These are phyloP conservation scores for Hololepta plana DNA, from an alignment of 2,888 invertebrate species.

Conservation along the genomic window DNA sequence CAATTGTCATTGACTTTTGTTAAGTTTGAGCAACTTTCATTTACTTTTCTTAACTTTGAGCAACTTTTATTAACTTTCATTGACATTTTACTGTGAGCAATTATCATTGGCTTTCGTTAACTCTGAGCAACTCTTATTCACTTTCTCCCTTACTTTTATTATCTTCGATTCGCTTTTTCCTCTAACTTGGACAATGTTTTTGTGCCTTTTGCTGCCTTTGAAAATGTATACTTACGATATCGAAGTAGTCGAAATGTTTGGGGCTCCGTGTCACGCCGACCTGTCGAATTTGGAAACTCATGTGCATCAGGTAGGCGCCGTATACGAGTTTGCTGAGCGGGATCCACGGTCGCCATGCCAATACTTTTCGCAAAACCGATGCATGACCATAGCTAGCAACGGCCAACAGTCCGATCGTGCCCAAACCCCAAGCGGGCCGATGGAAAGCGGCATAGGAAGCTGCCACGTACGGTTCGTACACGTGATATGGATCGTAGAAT, in stretches of 20 bases:
- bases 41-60: too few species aligned
- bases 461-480: constrained; percentile 32
- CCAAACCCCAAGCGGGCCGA: constrained; percentile 35
- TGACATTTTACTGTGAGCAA: too few species aligned
- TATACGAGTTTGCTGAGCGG: constrained; percentile 39
- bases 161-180: too few species aligned
- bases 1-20: too few species aligned
- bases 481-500: constrained; percentile 30
- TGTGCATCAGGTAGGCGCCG: constrained; percentile 38
- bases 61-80: too few species aligned
- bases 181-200: too few species aligned
- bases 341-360: constrained; percentile 38
- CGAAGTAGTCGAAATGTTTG: constrained; percentile 22
- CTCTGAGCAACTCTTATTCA: too few species aligned
- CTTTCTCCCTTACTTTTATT: too few species aligned
- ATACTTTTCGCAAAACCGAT: constrained; percentile 21
- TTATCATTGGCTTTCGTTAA: too few species aligned
- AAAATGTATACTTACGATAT: constrained; percentile 20
- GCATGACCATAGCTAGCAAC: constrained; percentile 33
- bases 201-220: too few species aligned
- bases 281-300: constrained; percentile 30
- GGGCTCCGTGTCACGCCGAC: constrained; percentile 31
- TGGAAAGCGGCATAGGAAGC: constrained; percentile 38
- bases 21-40: too few species aligned
- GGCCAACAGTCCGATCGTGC: constrained; percentile 30